phyloP scores from a whole-genome alignment of 2,797 vertebrate species.

The Sebastes oblongus region DNA sequence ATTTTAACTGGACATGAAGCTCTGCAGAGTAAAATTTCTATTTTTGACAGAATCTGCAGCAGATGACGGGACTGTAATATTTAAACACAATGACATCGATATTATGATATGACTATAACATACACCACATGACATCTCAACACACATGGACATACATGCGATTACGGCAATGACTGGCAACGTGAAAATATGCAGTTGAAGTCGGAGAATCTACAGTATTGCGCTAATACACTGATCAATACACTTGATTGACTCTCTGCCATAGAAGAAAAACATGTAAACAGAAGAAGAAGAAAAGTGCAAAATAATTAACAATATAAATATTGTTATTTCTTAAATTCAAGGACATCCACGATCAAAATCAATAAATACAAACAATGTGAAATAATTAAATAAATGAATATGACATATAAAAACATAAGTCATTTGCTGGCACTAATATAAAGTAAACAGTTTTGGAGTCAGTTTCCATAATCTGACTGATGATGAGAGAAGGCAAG shows the following conservation, averaged over 20 bases:
- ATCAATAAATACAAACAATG: constrained; percentile 12
- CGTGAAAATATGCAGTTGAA: constrained; percentile 14
- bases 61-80: constrained; percentile 7
- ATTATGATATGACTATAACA: constrained; percentile 9
- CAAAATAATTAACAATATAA: constrained; percentile 21
- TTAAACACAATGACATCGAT: background rate
- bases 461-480: constrained; percentile 41
- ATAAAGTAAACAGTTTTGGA: constrained; percentile 54
- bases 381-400: constrained; percentile 26
- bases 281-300: constrained; percentile 37
- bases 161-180: constrained; percentile 18
- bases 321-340: background rate
- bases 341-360: constrained; percentile 10
- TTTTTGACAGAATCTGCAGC: background rate
- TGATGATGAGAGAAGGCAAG: constrained; percentile 52
- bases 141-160: constrained; percentile 50
- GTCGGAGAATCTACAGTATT: constrained; percentile 31
- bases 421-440: constrained; percentile 59
- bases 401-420: constrained; percentile 30
- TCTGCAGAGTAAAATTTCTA: background rate
- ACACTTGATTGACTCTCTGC: constrained; percentile 3
- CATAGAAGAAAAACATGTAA: constrained; percentile 30
- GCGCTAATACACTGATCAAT: constrained; percentile 41
- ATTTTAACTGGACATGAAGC: constrained; percentile 11
- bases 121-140: constrained; percentile 31